Evolutionary conservation across 2,797 vertebrate genomes (phyloP).

Genomic region (Periophthalmus magnuspinnatus): DNA sequence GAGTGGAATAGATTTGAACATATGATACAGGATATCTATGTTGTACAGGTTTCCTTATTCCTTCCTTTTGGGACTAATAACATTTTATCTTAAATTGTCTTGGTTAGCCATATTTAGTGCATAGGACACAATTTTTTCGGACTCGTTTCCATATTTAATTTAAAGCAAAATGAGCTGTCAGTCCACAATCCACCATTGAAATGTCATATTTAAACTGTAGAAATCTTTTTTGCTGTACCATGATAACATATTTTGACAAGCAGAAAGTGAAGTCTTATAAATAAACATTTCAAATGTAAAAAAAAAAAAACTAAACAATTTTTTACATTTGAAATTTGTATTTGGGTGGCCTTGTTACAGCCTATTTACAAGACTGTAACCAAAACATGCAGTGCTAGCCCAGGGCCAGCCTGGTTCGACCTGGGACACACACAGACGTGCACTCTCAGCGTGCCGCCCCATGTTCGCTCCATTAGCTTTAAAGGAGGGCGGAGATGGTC

Average conservation of each 20-base stretch:
- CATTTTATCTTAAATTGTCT: background rate
- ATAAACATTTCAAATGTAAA: background rate
- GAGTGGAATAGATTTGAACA: background rate
- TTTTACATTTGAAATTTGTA: too few relatives aligned
- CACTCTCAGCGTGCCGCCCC: conserved; percentile 27
- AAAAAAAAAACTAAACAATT: conserved; percentile 11
- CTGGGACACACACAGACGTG: conserved; percentile 29
- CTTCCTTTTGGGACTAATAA: background rate
- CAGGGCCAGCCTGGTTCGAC: conserved; percentile 33
- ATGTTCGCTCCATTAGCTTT: conserved; percentile 57
- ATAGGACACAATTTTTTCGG: background rate
- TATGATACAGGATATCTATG: too few relatives aligned
- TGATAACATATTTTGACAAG: background rate
- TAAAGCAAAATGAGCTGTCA: background rate
- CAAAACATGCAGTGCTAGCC: conserved; percentile 50
- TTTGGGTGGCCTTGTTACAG: too few relatives aligned
- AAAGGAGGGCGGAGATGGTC: conserved; percentile 50
- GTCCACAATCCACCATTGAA: background rate
- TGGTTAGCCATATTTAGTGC: background rate
- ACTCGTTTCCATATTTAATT: background rate
- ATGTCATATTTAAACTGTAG: background rate
- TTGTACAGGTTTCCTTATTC: background rate
- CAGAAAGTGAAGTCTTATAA: background rate
- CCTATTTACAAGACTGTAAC: conserved; percentile 33
- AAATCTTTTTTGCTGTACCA: background rate